Conservation (phyloP, 2,888 invertebrate species). For the Apamea epomidion region DNA sequence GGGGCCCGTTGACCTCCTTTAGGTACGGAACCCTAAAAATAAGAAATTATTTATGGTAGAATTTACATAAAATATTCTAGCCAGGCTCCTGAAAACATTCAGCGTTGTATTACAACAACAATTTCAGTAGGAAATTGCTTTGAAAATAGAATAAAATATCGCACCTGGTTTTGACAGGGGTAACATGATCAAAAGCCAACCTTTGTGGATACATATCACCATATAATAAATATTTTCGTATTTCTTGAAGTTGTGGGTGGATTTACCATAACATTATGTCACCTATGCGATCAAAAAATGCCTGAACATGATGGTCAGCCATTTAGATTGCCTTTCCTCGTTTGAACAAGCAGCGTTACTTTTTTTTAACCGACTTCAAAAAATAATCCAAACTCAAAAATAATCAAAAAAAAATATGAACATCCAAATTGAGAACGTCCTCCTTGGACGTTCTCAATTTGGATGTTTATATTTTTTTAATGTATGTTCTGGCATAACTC, state of each 20-base stretch:
- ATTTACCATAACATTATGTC: no score
- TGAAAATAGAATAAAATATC: conserved; percentile 6
- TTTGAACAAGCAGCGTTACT: neutral
- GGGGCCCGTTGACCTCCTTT: no score
- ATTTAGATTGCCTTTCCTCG: no score
- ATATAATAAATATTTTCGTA: conserved; percentile 12
- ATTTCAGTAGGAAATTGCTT: conserved; percentile 31
- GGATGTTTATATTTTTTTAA: no score
- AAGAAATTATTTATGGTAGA: neutral
- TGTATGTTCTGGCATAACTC: no score
- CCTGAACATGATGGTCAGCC: no score
- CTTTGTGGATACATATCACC: neutral
- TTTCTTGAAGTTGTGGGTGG: neutral
- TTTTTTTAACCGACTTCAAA: neutral
- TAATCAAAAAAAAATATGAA: no score
- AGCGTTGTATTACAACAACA: neutral
- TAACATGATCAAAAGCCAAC: conserved; percentile 15
- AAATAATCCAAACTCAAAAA: no score
- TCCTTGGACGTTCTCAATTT: no score
- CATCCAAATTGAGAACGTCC: no score
- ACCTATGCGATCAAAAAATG: neutral
- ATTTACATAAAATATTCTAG: conserved; percentile 5
- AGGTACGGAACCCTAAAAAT: no score
- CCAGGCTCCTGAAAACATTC: neutral
- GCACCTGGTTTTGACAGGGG: conserved; percentile 32